Percentiles rank a stretch among this genome's conserved stretches.
phyloP scores from a whole-genome alignment of 2,797 vertebrate species.

The Acanthornis magna region DNA sequence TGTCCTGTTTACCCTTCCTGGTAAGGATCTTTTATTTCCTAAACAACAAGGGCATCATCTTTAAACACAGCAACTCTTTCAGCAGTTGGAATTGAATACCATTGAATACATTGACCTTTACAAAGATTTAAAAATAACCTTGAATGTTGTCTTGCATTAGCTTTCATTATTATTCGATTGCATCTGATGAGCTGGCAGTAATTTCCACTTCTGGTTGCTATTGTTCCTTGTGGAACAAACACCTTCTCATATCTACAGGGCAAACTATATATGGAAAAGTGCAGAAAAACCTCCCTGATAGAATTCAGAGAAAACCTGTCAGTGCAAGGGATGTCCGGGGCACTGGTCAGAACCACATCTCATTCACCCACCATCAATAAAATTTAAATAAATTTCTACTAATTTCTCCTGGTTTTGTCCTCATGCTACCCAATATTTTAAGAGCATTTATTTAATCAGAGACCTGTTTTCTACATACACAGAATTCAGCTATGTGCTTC shows the following conservation, averaged over 20 bases:
- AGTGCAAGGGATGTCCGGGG: background rate
- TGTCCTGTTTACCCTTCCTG: constrained; percentile 34
- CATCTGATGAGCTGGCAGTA: constrained; percentile 53
- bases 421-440: background rate
- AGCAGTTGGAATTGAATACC: constrained; percentile 29
- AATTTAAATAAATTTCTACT: background rate
- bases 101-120: constrained; percentile 63
- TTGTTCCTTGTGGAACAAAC: constrained; percentile 49
- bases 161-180: constrained; percentile 55
- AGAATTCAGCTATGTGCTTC: background rate
- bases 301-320: background rate
- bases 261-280: constrained; percentile 15
- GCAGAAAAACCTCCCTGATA: background rate
- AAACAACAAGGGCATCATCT: constrained; percentile 22
- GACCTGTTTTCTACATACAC: background rate
- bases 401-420: background rate
- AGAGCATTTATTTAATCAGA: background rate
- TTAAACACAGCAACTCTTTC: background rate
- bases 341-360: background rate
- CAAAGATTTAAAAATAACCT: constrained; percentile 54
- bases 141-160: constrained; percentile 42
- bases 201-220: constrained; percentile 45
- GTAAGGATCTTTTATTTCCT: background rate
- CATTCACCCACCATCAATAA: background rate
- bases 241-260: constrained; percentile 39